These are phyloP conservation scores for Phymanthus crucifer DNA, from an alignment of 92 coral and sea anemone genomes.

Conservation along the genomic window DNA sequence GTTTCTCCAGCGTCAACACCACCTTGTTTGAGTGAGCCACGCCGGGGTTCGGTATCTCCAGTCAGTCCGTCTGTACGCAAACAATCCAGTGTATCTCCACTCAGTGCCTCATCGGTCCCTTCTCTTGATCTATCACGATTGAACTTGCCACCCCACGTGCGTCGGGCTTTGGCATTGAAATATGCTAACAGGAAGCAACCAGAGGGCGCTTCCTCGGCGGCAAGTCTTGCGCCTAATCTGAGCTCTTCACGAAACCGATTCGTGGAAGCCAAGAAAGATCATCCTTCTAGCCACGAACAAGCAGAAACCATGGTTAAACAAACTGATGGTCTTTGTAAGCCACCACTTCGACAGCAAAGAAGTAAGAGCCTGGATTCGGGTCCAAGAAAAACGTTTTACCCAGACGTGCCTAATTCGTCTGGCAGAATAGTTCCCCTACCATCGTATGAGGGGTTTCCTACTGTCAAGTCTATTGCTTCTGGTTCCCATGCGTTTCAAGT, in stretches of 20 bases:
- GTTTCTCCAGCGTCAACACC: slow-evolving; percentile 30
- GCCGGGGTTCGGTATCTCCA: slow-evolving; percentile 14
- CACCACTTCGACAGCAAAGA: slow-evolving; percentile 46
- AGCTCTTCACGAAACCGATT: slow-evolving; percentile 61
- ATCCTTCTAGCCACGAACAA: slow-evolving; percentile 23
- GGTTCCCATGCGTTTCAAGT: neutral
- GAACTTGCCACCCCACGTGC: slow-evolving; percentile 80
- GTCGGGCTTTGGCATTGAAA: slow-evolving; percentile 80
- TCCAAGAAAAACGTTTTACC: slow-evolving; percentile 15
- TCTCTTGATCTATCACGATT: slow-evolving; percentile 75
- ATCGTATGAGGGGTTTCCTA: slow-evolving; percentile 16
- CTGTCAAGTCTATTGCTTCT: neutral
- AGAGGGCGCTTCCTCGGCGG: slow-evolving; percentile 31
- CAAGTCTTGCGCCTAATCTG: slow-evolving; percentile 57
- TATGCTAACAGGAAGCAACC: slow-evolving; percentile 61
- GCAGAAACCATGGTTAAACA: slow-evolving; percentile 7
- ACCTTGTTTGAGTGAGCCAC: slow-evolving; percentile 13
- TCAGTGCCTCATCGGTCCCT: slow-evolving; percentile 35
- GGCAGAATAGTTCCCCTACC: neutral
- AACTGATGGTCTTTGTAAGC: neutral
- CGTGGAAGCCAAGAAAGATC: slow-evolving; percentile 39
- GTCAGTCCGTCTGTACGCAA: neutral
- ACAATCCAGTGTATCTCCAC: slow-evolving; percentile 9
- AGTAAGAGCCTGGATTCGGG: slow-evolving; percentile 82
- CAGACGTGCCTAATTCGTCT: neutral